Evolutionary conservation across 2,888 invertebrate genomes (phyloP), one percentile per base, ranked within the genome.

Genomic region (Aquatica leii): DNA sequence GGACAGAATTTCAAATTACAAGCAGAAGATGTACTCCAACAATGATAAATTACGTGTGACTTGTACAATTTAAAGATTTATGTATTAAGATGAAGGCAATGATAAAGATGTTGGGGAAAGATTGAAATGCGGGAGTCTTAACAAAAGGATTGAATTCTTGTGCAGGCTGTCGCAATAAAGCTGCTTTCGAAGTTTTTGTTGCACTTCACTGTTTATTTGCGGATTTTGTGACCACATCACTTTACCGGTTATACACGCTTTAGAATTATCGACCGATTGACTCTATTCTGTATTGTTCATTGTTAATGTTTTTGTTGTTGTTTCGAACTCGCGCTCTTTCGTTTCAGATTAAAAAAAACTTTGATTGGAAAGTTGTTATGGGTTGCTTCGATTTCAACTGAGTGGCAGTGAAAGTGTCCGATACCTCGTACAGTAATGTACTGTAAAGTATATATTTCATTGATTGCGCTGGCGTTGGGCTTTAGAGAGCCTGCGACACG

Each of bases 381-480:
- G 31, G 15, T 51, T 50, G 12, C 49, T 48, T 40, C 21, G 46
- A 43, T 55, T 24, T 60, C 55, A 24, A 15, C 56, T 48, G 35
- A 61, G 41, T 58, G 57, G 14, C 56, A 41, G 53, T 50, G 55
- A 24, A 57, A 63, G 59, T 57, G 56, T 59, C 41, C 55, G 50
- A 17, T 40, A 21, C 58, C 53, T 53, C 43, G 65, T 67, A 57
- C 66, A 73, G 72, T 76, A 74, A 70, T 77, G 73, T 77, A 75
- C 69, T 76, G 74, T 77, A 75, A 71, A 75, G 75, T 76, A 75
- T 78, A 79, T 65, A 65, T 80, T 79, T 80, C 80, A 80, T 81
- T 80, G 80, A 80, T 81, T 80, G 79, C 77, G 79, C 78, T 78
- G 78, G 78, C 77, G 78, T 79, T 77, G 74, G 78, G 77, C 76